Percentiles rank a stretch among this genome's conserved stretches.
These are phyloP conservation scores for Hycleus cichorii DNA, from an alignment of 1,140 invertebrate species.

Conservation along the genomic window DNA sequence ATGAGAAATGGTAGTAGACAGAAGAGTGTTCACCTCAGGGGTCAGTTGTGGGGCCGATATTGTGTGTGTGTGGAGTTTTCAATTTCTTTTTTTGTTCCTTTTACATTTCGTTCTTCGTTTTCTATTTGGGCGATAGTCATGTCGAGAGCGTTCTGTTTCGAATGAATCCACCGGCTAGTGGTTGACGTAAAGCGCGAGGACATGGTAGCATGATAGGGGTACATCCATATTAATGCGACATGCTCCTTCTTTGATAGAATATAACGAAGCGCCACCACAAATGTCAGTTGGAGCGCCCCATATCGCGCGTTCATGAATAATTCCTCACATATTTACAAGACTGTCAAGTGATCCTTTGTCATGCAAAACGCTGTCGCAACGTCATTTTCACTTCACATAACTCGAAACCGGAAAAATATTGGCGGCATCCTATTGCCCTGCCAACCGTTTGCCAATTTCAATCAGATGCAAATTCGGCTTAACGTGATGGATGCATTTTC, in stretches of 20 bases:
- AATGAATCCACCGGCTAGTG: neutral
- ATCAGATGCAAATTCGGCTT: conserved; percentile 38
- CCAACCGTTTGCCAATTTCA: conserved; percentile 3
- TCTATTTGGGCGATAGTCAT: too few species aligned
- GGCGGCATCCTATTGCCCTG: conserved; percentile 20
- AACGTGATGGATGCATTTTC: conserved; percentile 16
- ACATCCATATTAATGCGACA: conserved; percentile 38
- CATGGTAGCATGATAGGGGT: conserved; percentile 18
- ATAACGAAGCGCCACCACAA: conserved; percentile 35
- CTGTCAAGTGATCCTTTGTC: conserved; percentile 42
- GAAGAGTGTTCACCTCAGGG: too few species aligned
- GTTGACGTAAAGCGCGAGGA: conserved; percentile 1
- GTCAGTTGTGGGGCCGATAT: too few species aligned
- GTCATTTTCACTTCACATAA: conserved; percentile 40
- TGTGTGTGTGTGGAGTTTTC: too few species aligned
- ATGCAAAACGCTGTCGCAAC: conserved; percentile 44
- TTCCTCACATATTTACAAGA: conserved; percentile 43
- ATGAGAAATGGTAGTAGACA: too few species aligned
- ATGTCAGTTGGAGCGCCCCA: conserved; percentile 38
- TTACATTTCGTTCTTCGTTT: too few species aligned
- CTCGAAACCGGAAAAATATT: conserved; percentile 36
- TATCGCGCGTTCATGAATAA: conserved; percentile 44
- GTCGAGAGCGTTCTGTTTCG: too few species aligned
- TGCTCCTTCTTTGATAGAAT: conserved; percentile 37
- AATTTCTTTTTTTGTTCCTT: too few species aligned